Base-by-base conservation (phyloP, 1,140 invertebrate species). In the Chironomus striatipennis region DNA sequence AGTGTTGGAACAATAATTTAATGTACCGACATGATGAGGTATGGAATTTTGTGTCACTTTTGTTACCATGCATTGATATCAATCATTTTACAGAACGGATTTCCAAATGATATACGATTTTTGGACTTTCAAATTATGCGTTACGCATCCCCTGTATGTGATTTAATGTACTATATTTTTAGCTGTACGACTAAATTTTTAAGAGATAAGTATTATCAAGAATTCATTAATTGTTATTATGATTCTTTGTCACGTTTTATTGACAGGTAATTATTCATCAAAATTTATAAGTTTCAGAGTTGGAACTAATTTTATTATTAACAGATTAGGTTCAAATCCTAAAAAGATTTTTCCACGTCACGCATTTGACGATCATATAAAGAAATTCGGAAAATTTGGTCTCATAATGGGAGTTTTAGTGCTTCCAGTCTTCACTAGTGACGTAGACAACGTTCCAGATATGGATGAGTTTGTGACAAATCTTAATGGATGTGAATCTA, bases 111-210 rank as follows among this genome's bases (percentile, higher is more conserved):
- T 64, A 80, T 80, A 8, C 77, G 85, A 43, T 77, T 86, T 15
- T 79, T 86, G 6, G 86, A 87, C 73, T 86, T 86, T 74, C 85
- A 86, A 76, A 77, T 86, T 43, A 78, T 84, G 15, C 80, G 84
- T 74, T 83, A 81, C 73, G 77, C 79, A 0, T 80, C 83, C 34
- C 85, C 85, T 12, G 75, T 85, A 8, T 74, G 82, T 0, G 86
- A 87, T 77, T 15, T 87, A 8, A 78, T 84, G 9, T 84, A 84
- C 73, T 82, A 84, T 74, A 77, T 86, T 9, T 86, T 83, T 74
- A 79, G 79, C 3, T 84, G 84, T 43, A 85, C 85, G 3, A 80
- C 83, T 43, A 81, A 83, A 72, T 10, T 76, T 73, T 75, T 86
- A 47, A 78, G 84, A 10, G 78, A 84, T 76, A 73, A 79, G 43